A percentile compares a stretch with the other conserved stretches of the same genome.
Conservation (phyloP, 2,797 vertebrate genomes). For the Ceyx erithaca region DNA sequence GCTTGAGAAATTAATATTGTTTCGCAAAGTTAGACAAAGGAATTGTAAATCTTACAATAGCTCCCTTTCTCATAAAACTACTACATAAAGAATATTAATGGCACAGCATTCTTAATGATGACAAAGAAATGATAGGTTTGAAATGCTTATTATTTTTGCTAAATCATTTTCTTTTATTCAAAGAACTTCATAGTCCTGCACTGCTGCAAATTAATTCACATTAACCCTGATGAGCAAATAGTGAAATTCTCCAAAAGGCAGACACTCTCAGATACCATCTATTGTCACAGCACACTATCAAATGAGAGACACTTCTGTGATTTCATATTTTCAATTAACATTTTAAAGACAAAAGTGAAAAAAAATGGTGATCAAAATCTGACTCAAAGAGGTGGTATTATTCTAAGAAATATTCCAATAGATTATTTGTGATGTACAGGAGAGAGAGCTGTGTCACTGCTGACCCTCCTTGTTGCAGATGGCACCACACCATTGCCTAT, state of each 20-base stretch:
- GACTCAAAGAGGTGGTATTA: not conserved
- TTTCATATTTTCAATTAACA: not conserved
- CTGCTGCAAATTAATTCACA: not conserved
- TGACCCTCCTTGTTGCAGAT: not conserved
- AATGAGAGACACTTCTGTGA: not conserved
- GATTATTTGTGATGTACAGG: not conserved
- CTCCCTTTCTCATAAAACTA: not conserved
- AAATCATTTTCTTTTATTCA: not conserved
- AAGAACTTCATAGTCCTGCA: not conserved
- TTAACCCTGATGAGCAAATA: not conserved
- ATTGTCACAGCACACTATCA: not conserved
- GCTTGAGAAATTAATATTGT: slow-evolving; percentile 12
- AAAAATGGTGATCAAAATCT: not conserved
- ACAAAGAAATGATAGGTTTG: not conserved
- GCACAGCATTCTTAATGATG: not conserved
- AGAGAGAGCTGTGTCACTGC: not conserved
- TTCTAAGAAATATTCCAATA: not conserved
- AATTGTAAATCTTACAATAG: slow-evolving; percentile 6
- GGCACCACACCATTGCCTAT: not conserved
- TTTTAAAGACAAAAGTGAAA: not conserved
- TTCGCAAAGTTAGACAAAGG: slow-evolving; percentile 32
- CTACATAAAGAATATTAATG: not conserved
- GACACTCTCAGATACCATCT: not conserved
- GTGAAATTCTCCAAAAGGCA: not conserved
- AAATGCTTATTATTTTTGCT: not conserved